Base-by-base conservation (phyloP, 2,113 vertebrate species). In the Rhabdomys dilectus region DNA sequence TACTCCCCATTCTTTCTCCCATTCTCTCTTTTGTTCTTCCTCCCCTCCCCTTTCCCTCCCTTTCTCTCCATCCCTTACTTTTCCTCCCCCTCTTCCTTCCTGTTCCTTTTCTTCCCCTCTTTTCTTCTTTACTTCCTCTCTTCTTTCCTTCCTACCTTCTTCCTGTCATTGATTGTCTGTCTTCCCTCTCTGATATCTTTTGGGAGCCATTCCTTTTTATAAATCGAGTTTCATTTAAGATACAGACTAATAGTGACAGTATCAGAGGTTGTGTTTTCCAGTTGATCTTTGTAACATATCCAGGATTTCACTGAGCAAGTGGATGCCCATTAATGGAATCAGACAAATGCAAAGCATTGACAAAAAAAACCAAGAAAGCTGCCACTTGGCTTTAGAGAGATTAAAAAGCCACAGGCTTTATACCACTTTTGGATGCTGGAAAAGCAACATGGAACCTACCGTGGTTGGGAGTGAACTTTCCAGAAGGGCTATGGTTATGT, bases 401-500 rank as follows among this genome's bases (percentile, higher is more conserved):
- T 26, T 21, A 26, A 7, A 2, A 39, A 60, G 42, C 70, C 5
- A 26, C 2, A 77, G 34, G 36, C 1, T 78, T 89, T 81, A 39
- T 7, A 70, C 13, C 2, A 34, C 7, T 12, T 4, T 77, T 24
- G 64, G 70, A 78, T 88, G 86, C 0, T 1, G 1, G 10, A 51
- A 51, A 51, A 51, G 51, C 51, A 51, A 51, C 51, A 11, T 51
- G 66, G 68, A 45, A 97, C 98, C 0, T 97, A 98, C 98, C 0
- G 97, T 97, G 91, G 93, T 51, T 48, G 97, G 80, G 78, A 98
- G 93, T 81, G 97, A 94, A 21, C 96, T 96, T 93, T 98, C 98
- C 95, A 98, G 96, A 51, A 98, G 29, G 3, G 98, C 91, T 0
- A 97, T 97, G 10, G 66, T 86, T 86, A 98, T 95, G 58, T 97